Conservation (phyloP, 1,140 invertebrate genomes). For the Drosophila lini region DNA sequence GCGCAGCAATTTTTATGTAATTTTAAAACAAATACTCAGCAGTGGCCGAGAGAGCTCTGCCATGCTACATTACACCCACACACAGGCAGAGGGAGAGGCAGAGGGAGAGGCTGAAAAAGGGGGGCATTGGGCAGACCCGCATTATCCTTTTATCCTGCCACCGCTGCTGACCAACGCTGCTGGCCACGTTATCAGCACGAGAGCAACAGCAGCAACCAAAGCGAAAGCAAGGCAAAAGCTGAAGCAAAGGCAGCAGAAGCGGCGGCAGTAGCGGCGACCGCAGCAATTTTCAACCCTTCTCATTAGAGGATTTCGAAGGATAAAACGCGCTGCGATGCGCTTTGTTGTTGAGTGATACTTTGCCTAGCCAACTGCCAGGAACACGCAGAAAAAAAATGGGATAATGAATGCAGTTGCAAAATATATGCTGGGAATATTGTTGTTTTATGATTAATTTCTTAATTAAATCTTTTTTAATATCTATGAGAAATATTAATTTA, state of each 20-base stretch:
- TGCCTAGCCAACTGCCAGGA: conserved; percentile 33
- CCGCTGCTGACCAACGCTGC: conserved; percentile 72
- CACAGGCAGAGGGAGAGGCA: neutral
- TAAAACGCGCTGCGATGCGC: conserved; percentile 69
- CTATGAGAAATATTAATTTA: too few relatives aligned
- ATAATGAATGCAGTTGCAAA: neutral
- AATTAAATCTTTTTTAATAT: too few relatives aligned
- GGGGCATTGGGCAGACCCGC: conserved; percentile 54
- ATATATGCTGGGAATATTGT: neutral
- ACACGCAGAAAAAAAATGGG: neutral
- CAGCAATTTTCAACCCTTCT: conserved; percentile 82
- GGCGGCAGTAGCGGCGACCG: conserved; percentile 62
- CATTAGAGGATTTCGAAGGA: conserved; percentile 84
- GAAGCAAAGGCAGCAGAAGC: conserved; percentile 29
- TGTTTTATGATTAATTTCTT: too few relatives aligned
- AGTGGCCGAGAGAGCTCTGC: conserved; percentile 25
- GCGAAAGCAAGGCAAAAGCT: conserved; percentile 29
- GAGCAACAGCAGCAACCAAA: conserved; percentile 32
- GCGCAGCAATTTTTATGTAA: conserved; percentile 74
- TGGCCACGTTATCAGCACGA: conserved; percentile 68
- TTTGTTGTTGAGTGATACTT: conserved; percentile 79
- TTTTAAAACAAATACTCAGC: conserved; percentile 74
- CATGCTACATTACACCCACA: conserved; percentile 71
- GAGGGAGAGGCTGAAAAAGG: neutral
- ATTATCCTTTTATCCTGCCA: conserved; percentile 78